phyloP scores from a whole-genome alignment of 2,797 vertebrate species.

The Phrynocephalus vlangalii region DNA sequence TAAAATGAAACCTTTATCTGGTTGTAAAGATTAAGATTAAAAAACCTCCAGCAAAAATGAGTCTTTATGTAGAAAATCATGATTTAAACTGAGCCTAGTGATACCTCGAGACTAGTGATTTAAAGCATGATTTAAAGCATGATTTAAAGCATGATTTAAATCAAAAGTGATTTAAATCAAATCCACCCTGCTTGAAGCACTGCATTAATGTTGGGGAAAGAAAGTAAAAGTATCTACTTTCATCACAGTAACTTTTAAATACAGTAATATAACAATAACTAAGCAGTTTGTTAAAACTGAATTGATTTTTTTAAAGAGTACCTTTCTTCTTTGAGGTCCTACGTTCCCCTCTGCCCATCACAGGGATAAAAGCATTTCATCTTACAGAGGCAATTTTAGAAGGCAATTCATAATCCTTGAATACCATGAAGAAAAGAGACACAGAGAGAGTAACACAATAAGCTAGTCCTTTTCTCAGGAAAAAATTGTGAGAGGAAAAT shows the following conservation, averaged over 20 bases:
- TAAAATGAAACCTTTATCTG: too few relatives aligned
- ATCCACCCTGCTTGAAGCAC: background rate
- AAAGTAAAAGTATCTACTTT: background rate
- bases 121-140: too few relatives aligned
- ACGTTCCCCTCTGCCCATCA: background rate
- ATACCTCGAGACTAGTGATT: too few relatives aligned
- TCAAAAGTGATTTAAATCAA: background rate
- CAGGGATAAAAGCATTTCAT: background rate
- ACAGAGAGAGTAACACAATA: background rate
- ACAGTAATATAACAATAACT: background rate
- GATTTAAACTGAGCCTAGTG: too few relatives aligned
- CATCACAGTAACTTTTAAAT: background rate
- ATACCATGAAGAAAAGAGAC: background rate
- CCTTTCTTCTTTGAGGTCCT: background rate
- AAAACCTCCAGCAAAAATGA: too few relatives aligned
- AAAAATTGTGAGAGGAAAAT: background rate
- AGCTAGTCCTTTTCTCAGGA: background rate
- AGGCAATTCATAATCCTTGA: background rate
- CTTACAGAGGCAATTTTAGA: background rate
- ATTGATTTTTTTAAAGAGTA: background rate
- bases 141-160: too few relatives aligned
- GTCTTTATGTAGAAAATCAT: too few relatives aligned
- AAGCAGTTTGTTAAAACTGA: background rate
- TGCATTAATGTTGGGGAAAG: background rate
- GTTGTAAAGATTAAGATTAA: too few relatives aligned